Evolutionary conservation across 2,888 invertebrate species (phyloP).

Genomic region (Cataglyphis rosenhaueri): DNA sequence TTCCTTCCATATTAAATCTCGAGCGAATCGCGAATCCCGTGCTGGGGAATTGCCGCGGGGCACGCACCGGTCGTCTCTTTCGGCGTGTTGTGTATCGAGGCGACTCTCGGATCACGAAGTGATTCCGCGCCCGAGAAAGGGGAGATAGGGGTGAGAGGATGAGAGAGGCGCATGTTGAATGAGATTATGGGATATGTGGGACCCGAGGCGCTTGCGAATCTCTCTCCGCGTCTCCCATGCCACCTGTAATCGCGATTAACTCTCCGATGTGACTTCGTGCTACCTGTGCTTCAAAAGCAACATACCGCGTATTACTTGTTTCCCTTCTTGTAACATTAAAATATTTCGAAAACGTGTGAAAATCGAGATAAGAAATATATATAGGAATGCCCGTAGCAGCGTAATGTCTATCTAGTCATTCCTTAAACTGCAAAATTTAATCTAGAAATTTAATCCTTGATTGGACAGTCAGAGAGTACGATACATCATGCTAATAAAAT

Average conservation of each 20-base stretch:
- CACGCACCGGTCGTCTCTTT: slow-evolving; percentile 76
- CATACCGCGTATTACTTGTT: slow-evolving; percentile 3
- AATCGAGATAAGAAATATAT: neutral
- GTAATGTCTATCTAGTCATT: neutral
- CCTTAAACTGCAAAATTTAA: neutral
- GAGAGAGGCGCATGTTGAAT: slow-evolving; percentile 4
- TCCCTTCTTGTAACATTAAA: neutral
- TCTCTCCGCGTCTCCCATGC: slow-evolving; percentile 35
- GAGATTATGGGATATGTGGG: slow-evolving; percentile 32
- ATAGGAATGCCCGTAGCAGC: neutral
- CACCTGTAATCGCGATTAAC: slow-evolving; percentile 39
- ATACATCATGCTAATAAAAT: neutral
- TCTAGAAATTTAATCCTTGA: neutral
- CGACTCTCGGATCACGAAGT: slow-evolving; percentile 46
- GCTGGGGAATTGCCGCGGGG: slow-evolving; percentile 79
- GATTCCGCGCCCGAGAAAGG: slow-evolving; percentile 3
- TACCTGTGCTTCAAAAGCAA: slow-evolving; percentile 11
- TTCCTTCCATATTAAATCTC: slow-evolving; percentile 82
- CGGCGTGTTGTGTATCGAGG: slow-evolving; percentile 30
- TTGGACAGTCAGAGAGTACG: neutral
- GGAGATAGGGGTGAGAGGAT: too few relatives aligned
- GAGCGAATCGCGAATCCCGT: slow-evolving; percentile 76
- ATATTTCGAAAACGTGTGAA: slow-evolving; percentile 10
- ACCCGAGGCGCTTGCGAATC: slow-evolving; percentile 25
- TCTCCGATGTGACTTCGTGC: slow-evolving; percentile 21